A percentile compares a stretch with the other conserved stretches of the same genome.
phyloP scores from a whole-genome alignment of 2,888 invertebrate species.

The Mylabris sibirica region DNA sequence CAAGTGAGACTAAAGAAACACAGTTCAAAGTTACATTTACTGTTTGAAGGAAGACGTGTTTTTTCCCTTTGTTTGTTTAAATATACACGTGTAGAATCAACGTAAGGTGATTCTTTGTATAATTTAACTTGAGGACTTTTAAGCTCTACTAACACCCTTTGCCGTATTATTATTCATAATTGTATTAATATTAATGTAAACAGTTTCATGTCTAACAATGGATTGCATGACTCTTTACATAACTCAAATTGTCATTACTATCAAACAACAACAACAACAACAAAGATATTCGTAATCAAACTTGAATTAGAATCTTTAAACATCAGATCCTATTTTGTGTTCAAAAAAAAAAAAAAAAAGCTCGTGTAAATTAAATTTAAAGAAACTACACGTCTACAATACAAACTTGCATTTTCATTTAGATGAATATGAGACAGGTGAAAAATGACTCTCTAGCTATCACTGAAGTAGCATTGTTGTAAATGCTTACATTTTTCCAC shows the following conservation, averaged over 20 bases:
- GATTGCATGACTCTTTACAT: slow-evolving; percentile 76
- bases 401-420: no score
- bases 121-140: background rate
- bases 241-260: slow-evolving; percentile 64
- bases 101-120: background rate
- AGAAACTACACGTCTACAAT: no score
- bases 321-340: background rate
- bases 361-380: no score
- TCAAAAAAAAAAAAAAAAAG: background rate
- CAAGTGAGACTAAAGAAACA: no score
- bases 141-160: background rate
- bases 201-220: slow-evolving; percentile 8
- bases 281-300: background rate
- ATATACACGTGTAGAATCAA: background rate
- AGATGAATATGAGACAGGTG: no score
- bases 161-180: background rate
- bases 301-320: background rate
- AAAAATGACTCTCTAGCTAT: no score
- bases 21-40: no score
- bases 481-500: no score
- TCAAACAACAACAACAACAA: background rate
- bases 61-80: background rate
- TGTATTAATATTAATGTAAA: slow-evolving; percentile 5
- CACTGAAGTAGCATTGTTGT: no score
- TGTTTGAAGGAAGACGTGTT: no score